Evolutionary conservation across 2,888 invertebrate species (phyloP).

Genomic region (Cactoblastis cactorum): DNA sequence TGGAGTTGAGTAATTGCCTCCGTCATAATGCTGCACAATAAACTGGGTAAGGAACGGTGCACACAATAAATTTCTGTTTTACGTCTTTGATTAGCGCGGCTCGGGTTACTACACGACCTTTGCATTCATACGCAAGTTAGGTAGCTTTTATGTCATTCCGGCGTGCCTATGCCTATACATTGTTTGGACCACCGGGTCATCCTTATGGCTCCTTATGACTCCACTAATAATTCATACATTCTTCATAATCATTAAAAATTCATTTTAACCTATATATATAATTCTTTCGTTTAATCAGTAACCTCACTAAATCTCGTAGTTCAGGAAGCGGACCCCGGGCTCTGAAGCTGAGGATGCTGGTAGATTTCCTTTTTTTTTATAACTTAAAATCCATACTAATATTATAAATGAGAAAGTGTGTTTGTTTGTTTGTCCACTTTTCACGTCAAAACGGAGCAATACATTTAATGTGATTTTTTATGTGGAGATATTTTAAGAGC

Average conservation of each 20-base stretch:
- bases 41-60: slow-evolving; percentile 67
- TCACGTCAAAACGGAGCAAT: too few relatives aligned
- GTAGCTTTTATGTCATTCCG: slow-evolving; percentile 37
- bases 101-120: slow-evolving; percentile 65
- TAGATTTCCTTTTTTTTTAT: too few relatives aligned
- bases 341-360: too few relatives aligned
- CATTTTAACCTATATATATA: too few relatives aligned
- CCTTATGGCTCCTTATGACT: slow-evolving; percentile 38
- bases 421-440: too few relatives aligned
- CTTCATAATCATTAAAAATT: background rate
- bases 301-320: too few relatives aligned
- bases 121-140: slow-evolving; percentile 42
- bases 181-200: slow-evolving; percentile 65
- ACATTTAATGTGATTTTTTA: too few relatives aligned
- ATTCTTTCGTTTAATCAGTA: too few relatives aligned
- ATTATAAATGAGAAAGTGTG: too few relatives aligned
- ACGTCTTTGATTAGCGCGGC: slow-evolving; percentile 71
- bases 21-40: slow-evolving; percentile 71
- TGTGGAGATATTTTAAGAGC: too few relatives aligned
- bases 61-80: slow-evolving; percentile 74
- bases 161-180: slow-evolving; percentile 45
- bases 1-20: slow-evolving; percentile 70
- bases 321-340: too few relatives aligned
- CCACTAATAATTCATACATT: background rate
- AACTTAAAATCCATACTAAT: too few relatives aligned